Conservation (phyloP, 2,113 vertebrate genomes). For the Oreotrochilus melanogaster region DNA sequence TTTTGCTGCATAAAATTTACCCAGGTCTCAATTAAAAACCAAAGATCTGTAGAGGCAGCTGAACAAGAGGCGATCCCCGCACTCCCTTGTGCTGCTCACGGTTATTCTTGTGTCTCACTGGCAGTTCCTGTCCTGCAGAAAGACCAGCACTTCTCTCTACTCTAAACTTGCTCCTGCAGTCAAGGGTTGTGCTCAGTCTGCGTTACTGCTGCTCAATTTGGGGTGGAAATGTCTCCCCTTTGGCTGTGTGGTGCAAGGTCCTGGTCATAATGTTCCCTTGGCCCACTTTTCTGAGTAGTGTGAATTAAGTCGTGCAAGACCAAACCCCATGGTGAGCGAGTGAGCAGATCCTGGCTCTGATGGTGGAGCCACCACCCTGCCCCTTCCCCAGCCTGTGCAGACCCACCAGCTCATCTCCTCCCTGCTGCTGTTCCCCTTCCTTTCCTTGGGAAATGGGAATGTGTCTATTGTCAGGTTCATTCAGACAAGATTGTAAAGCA, state of each 20-base stretch:
- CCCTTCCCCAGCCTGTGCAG: no score
- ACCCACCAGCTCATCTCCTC: neutral
- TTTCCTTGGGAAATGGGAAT: neutral
- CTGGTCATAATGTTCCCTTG: neutral
- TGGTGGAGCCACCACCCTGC: rapidly evolving
- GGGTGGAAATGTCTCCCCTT: no score
- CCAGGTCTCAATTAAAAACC: neutral
- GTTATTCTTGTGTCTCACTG: neutral
- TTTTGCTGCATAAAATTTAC: neutral
- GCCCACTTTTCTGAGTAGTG: neutral
- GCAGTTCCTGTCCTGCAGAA: neutral
- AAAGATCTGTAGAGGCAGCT: neutral
- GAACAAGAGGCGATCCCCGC: rapidly evolving
- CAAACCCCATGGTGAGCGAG: rapidly evolving
- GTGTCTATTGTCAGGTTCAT: neutral
- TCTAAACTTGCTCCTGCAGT: no score
- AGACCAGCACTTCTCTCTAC: no score
- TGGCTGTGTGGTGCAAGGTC: no score
- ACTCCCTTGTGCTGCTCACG: neutral
- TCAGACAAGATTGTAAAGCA: neutral
- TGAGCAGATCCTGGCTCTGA: neutral
- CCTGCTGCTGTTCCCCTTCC: neutral
- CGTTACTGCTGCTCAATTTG: no score
- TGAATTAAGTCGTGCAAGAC: neutral
- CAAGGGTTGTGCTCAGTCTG: no score